Base-by-base conservation (phyloP, 2,888 invertebrate genomes). In the Xylophagus ater region DNA sequence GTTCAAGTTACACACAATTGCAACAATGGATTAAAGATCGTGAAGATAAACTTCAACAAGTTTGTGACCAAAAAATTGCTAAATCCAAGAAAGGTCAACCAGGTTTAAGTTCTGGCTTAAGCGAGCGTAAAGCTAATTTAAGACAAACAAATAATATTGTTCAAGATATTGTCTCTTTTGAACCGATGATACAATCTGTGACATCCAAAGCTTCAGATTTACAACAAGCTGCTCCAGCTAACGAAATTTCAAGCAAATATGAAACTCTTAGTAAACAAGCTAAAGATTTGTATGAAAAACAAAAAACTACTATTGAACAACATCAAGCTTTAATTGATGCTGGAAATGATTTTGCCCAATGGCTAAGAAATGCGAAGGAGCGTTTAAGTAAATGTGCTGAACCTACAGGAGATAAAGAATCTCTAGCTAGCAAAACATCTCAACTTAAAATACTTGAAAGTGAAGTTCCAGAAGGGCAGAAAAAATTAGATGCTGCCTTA, bases 101-200 rank as follows among this genome's bases (percentile, higher is more conserved):
- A 23, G 86, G 86, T 29, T 70, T 88, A 4, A 83, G 83, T 44
- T 76, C 84, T 4, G 76, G 75, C 14, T 67, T 88, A 21, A 87
- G 86, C 36, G 90, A 90, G 60, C 73, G 88, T 39, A 89, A 88
- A 65, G 89, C 89, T 5, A 86, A 82, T 53, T 72, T 92, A 31
- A 74, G 90, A 49, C 86, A 88, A 67, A 90, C 90, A 41, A 88
- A 89, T 67, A 89, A 87, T 62, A 87, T 93, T 57, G 89, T 93
- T 29, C 92, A 93, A 68, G 94, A 96, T 66, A 93, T 94, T 57
- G 88, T 90, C 49, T 88, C 92, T 37, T 90, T 93, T 66, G 92
- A 94, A 62, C 93, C 93, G 35, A 92, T 94, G 87, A 90, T 94
- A 53, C 90, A 92, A 62, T 92, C 92, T 29, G 89, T 93, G 26